A percentile compares a stretch with the other conserved stretches of the same genome.
Evolutionary conservation across 2,797 vertebrate species (phyloP).

Genomic region (Aplochiton taeniatus): DNA sequence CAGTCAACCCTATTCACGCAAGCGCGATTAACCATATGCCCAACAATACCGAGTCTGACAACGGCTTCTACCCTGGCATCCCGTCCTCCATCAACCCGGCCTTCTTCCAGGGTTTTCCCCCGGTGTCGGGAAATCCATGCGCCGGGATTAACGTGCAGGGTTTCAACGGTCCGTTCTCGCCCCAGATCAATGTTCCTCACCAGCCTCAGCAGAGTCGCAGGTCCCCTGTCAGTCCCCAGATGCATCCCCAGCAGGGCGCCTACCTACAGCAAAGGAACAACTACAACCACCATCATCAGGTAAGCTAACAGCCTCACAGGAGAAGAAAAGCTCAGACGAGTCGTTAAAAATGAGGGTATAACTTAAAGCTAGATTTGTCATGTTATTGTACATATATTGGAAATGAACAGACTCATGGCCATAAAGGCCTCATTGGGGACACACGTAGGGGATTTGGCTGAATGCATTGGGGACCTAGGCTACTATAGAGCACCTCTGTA

Average conservation of each 20-base stretch:
- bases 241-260: conserved; percentile 85
- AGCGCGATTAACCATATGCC: conserved; percentile 79
- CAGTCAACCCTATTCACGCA: conserved; percentile 65
- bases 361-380: no score
- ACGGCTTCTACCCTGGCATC: conserved; percentile 90
- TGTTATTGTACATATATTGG: no score
- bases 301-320: conserved; percentile 53
- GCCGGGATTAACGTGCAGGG: conserved; percentile 83
- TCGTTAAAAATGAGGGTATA: no score
- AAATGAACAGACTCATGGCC: no score
- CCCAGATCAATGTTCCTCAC: conserved; percentile 86
- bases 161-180: conserved; percentile 86
- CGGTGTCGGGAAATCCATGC: conserved; percentile 86
- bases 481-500: no score
- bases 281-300: conserved; percentile 97
- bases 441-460: no score
- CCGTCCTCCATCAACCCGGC: conserved; percentile 92
- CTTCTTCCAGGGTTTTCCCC: conserved; percentile 93
- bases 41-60: conserved; percentile 82
- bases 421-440: no score
- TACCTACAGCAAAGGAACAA: conserved; percentile 94
- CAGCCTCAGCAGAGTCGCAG: conserved; percentile 85
- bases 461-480: no score
- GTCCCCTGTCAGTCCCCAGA: conserved; percentile 91
- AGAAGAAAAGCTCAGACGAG: no score